Conservation (phyloP, 2,797 vertebrate species). For the Anguilla pacifica region DNA sequence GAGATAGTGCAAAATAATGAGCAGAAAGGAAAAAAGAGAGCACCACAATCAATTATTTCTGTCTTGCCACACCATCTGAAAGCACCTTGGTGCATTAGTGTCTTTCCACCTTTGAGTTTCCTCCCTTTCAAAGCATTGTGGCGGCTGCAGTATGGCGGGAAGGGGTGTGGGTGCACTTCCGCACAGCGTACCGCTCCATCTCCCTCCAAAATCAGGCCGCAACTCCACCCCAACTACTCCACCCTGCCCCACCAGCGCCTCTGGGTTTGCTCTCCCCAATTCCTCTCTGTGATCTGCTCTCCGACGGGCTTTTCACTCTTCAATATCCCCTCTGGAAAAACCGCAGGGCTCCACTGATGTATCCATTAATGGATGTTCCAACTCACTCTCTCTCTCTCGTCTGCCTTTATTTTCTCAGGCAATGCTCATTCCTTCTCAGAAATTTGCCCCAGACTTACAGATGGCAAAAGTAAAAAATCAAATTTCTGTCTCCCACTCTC, state of each 20-base stretch:
- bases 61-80: slow-evolving; percentile 37
- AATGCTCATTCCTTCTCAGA: not conserved
- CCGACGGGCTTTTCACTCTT: not conserved
- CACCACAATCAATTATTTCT: slow-evolving; percentile 41
- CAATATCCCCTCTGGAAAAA: not conserved
- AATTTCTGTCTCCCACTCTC: not conserved
- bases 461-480: not conserved
- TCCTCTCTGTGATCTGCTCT: not conserved
- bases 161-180: not conserved
- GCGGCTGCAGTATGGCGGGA: not conserved
- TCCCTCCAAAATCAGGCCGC: not conserved
- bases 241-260: not conserved
- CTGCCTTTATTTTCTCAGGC: not conserved
- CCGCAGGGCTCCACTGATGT: not conserved
- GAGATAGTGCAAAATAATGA: slow-evolving; percentile 41
- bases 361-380: not conserved
- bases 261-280: not conserved
- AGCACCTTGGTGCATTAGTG: slow-evolving; percentile 39
- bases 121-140: slow-evolving; percentile 23
- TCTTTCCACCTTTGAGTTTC: slow-evolving; percentile 28
- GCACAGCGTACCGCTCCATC: not conserved
- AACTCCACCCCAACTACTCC: not conserved
- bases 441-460: slow-evolving; percentile 13
- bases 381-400: not conserved
- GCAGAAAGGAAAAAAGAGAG: not conserved